Evolutionary conservation across 2,113 vertebrate genomes (phyloP), one percentile per base, ranked within the genome.

Genomic region (Aspidoscelis tigris): DNA sequence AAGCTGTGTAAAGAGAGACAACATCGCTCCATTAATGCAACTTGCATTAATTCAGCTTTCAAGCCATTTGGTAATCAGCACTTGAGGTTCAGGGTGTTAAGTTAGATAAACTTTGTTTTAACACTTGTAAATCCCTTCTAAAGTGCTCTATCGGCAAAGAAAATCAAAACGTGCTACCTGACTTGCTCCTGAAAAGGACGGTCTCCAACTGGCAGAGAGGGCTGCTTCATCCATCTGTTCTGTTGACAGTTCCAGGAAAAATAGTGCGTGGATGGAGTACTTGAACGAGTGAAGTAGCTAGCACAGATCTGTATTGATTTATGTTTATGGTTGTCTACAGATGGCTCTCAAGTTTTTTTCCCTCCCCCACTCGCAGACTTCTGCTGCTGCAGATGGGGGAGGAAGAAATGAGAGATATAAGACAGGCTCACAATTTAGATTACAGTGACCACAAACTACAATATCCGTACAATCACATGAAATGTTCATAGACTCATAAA

Each of bases 161-260:
- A 78, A 33, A 91, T 66, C 55, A 82, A 88, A 85, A 58, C 20
- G 58, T 8, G 58, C 88, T 92, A 81, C 84, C 88, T 92, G 84
- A 87, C 86, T 80, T 83, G 64, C 18, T 87, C 65, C 50, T 33
- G 6, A 79, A 55, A 88, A 87, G 81, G 80, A 91, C 33, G 33
- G 77, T 68, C 84, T 94, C 93, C 92, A 94, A 88, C 18, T 87
- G 88, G 88, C 91, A 92, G 88, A 90, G 6, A 26, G 80, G 18
- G n/a, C 72, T 33, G 22, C 12, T 86, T 94, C 83, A 83, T 80
- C 82, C 92, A 78, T 91, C 88, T 93, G 85, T 78, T 92, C 75
- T 65, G 18, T 14, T 1, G 1, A 65, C 80, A 83, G 43, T 65
- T 92, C 83, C 81, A 84, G 80, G 80, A 86, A 93, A 91, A 89